A percentile compares a stretch with the other conserved stretches of the same genome.
phyloP scores from a whole-genome alignment of 2,113 vertebrate species.

The Otis tarda region DNA sequence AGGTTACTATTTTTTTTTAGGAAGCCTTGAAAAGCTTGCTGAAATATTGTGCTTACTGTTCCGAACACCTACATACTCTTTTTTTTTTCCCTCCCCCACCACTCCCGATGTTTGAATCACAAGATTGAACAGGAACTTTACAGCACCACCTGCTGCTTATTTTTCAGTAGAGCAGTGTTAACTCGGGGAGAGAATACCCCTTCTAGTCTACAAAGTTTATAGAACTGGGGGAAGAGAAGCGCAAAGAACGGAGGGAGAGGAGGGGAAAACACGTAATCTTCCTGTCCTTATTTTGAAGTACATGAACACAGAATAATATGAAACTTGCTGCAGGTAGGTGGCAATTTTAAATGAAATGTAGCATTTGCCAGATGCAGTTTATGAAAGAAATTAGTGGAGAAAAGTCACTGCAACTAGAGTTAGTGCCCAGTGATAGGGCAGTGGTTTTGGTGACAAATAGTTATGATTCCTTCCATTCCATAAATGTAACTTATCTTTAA shows the following conservation, averaged over 20 bases:
- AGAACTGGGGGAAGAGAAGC: not conserved
- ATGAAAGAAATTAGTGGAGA: not conserved
- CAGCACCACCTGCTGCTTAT: constrained; percentile 34
- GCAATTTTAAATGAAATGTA: not conserved
- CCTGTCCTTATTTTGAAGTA: not conserved
- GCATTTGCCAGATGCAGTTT: not conserved
- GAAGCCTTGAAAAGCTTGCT: not conserved
- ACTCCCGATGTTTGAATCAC: not conserved
- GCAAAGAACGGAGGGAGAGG: not conserved
- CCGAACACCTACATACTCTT: not conserved
- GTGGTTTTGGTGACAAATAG: not conserved
- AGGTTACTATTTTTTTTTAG: not conserved
- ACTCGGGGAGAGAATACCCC: not conserved
- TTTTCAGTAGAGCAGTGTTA: not conserved
- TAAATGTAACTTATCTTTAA: not conserved
- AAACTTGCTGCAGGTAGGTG: not conserved
- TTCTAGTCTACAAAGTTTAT: not conserved
- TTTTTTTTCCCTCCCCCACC: accelerated
- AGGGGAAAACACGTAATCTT: not conserved
- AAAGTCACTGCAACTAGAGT: not conserved
- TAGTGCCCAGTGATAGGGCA: not conserved
- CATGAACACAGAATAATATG: not conserved
- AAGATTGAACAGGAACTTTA: not conserved
- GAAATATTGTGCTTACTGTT: not conserved
- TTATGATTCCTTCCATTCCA: not conserved